A percentile compares a stretch with the other conserved stretches of the same genome.
phyloP scores from a whole-genome alignment of 2,888 invertebrate genomes.

The Caenorhabditis sp. region DNA sequence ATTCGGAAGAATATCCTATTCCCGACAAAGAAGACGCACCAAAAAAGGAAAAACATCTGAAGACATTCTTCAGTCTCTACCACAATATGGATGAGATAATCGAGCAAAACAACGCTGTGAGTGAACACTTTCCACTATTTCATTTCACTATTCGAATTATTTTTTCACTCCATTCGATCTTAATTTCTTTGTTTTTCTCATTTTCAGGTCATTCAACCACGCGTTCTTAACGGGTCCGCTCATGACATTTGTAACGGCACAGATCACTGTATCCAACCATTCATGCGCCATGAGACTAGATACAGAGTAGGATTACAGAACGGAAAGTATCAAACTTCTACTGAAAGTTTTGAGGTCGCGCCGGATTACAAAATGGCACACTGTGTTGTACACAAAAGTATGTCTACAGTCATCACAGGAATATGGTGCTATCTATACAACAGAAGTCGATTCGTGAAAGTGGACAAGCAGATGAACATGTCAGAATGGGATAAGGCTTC shows the following conservation, averaged over 20 bases:
- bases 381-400: constrained; percentile 78
- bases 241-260: constrained; percentile 65
- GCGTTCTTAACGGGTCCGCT: constrained; percentile 54
- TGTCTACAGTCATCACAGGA: constrained; percentile 77
- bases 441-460: constrained; percentile 55
- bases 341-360: constrained; percentile 60
- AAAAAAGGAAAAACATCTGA: constrained; percentile 29
- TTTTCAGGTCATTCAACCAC: constrained; percentile 62
- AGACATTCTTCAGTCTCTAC: constrained; percentile 56
- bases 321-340: constrained; percentile 11
- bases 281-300: constrained; percentile 70
- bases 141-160: no score
- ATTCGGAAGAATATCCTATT: constrained; percentile 21
- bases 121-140: constrained; percentile 2
- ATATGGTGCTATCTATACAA: constrained; percentile 75
- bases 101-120: constrained; percentile 61
- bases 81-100: constrained; percentile 57
- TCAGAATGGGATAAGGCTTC: constrained; percentile 60
- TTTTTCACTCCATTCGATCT: no score
- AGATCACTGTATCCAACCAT: constrained; percentile 65
- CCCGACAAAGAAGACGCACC: background rate
- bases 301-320: constrained; percentile 59
- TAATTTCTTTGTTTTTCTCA: background rate
- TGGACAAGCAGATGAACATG: constrained; percentile 53
- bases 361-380: constrained; percentile 72